These are phyloP conservation scores for Phthorimaea operculella DNA, from an alignment of 1,140 invertebrate species.

Conservation along the genomic window DNA sequence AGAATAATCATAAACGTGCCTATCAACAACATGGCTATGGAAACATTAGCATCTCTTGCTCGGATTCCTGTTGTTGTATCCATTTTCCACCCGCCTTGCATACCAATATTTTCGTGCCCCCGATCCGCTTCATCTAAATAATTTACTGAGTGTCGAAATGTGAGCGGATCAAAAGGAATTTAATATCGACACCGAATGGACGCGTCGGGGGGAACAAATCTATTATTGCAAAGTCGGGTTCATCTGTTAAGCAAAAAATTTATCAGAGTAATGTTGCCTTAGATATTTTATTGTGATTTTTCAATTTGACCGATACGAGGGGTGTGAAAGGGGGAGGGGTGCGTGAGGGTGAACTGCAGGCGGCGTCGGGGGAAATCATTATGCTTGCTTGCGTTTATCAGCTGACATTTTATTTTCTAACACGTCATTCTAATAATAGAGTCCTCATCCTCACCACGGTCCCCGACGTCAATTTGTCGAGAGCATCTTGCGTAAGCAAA, in stretches of 20 bases:
- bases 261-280: slow-evolving; percentile 1
- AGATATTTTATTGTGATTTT: slow-evolving; percentile 21
- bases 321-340: neutral
- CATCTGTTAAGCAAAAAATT: neutral
- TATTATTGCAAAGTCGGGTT: neutral
- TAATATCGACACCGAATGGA: neutral
- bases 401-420: neutral
- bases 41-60: too few relatives aligned
- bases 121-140: neutral
- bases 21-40: too few relatives aligned
- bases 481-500: too few relatives aligned
- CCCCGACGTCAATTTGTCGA: too few relatives aligned
- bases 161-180: neutral
- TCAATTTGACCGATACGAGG: slow-evolving; percentile 15
- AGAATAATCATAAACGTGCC: too few relatives aligned
- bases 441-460: too few relatives aligned
- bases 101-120: neutral
- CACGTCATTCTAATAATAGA: too few relatives aligned
- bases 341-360: neutral
- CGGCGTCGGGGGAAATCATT: slow-evolving; percentile 18
- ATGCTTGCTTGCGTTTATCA: slow-evolving; percentile 4
- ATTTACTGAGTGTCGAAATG: neutral
- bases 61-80: too few relatives aligned
- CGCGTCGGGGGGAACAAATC: neutral
- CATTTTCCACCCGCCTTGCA: too few relatives aligned